A percentile compares a stretch with the other conserved stretches of the same genome.
Evolutionary conservation across 2,113 vertebrate species (phyloP).

Genomic region (Phalacrocorax carbo): DNA sequence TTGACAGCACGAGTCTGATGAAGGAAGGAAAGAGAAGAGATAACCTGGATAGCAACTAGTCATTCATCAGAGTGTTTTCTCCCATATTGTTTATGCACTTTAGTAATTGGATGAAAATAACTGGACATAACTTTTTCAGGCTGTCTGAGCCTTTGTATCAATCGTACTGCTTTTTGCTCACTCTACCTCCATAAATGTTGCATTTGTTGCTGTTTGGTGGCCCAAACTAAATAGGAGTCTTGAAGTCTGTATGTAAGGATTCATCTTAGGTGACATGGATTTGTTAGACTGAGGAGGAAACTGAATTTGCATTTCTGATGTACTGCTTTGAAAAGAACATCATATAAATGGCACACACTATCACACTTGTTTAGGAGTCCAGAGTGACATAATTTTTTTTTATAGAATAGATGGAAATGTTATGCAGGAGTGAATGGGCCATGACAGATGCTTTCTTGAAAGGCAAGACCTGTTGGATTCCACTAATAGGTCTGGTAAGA

Average conservation of each 20-base stretch:
- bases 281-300: not conserved
- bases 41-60: not conserved
- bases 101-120: not conserved
- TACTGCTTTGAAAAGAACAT: not conserved
- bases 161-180: not conserved
- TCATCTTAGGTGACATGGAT: not conserved
- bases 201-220: not conserved
- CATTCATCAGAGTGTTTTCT: not conserved
- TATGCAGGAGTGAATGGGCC: not conserved
- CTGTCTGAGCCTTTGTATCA: not conserved
- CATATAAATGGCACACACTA: not conserved
- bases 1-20: not conserved
- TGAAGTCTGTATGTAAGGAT: not conserved
- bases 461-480: not conserved
- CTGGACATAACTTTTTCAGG: not conserved
- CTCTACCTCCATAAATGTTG: fast-evolving
- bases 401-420: not conserved
- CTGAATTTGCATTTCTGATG: not conserved
- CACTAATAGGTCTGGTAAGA: not conserved
- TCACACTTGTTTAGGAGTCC: not conserved
- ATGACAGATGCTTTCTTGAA: not conserved
- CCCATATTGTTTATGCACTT: not conserved
- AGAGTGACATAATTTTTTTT: not conserved
- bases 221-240: not conserved
- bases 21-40: not conserved